These are phyloP conservation scores for Scytalopus superciliaris DNA, from an alignment of 2,113 vertebrate genomes.

Conservation along the genomic window DNA sequence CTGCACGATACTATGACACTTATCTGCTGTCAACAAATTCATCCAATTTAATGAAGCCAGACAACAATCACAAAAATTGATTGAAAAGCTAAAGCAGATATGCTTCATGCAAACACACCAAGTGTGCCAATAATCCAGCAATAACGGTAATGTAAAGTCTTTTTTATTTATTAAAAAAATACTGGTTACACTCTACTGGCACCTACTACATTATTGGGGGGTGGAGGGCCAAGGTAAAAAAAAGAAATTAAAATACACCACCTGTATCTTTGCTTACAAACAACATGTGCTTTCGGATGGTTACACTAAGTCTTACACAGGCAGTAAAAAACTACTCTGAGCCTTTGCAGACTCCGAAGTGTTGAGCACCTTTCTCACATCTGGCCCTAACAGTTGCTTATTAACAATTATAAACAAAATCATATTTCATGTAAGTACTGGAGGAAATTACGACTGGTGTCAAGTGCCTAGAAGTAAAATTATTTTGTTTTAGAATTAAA, in stretches of 20 bases:
- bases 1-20: not conserved
- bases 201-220: not conserved
- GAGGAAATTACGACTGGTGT: not conserved
- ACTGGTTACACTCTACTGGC: constrained; percentile 41
- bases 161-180: constrained; percentile 49
- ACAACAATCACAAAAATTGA: constrained; percentile 15
- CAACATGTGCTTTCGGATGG: not conserved
- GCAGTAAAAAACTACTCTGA: not conserved
- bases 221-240: not conserved
- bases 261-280: constrained; percentile 5
- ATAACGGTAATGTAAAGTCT: not conserved
- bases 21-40: not conserved
- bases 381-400: not conserved
- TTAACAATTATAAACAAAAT: not conserved
- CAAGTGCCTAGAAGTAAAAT: constrained; percentile 18
- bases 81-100: constrained; percentile 22
- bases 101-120: not conserved
- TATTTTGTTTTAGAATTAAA: not conserved
- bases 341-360: not conserved
- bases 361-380: not conserved
- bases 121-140: constrained; percentile 13
- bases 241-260: not conserved
- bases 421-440: not conserved
- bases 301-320: not conserved
- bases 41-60: constrained; percentile 1